Base-by-base conservation (phyloP, 2,113 vertebrate species). In the Trochalopteron elliotii region DNA sequence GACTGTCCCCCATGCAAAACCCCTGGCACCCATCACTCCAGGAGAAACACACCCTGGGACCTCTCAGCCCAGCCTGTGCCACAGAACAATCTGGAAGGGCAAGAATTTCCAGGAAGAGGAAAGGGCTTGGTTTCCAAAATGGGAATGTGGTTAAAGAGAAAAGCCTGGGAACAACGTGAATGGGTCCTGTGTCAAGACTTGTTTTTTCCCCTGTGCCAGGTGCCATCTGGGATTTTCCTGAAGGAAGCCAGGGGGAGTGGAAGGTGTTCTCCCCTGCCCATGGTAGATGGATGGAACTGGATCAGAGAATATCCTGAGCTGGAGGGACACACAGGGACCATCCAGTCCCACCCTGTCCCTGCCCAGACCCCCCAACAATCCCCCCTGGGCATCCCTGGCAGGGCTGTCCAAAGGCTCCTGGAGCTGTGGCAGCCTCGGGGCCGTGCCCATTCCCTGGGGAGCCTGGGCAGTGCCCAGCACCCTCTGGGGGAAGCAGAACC, bases 1-100 rank as follows among this genome's bases (percentile, higher is more conserved):
- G 7, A 5, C 39, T 21, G 28, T 30, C 4, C 21, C n/a, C 4
- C 7, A 0, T 2, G n/a, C 30, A 37, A 8, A 49, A 9, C 15
- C 6, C 1, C 10, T 1, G 13, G 20, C n/a, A 7, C 31, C 9
- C 23, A 49, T 25, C 49, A 47, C 22, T 23, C 5, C 47, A 9
- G 77, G 50, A 39, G 28, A 22, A 19, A 28, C 22, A 49, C 12
- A 0, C 11, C 16, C 52, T 9, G 33, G 33, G 13, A 12, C 50
- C 1, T 3, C 50, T 56, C 33, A 3, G 1, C 2, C n/a, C 77
- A 25, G 16, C 31, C 2, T 1, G 55, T 42, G 50, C 10, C 45
- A 17, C 61, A 37, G 61, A 27, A 30, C 61, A 10, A 0, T 27
- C 45, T 2, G 1, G 25, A 33, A 30, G 30, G 40, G 45, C 1